Conservation (phyloP, 2,797 vertebrate genomes). For the Lutjanus argentimaculatus region DNA sequence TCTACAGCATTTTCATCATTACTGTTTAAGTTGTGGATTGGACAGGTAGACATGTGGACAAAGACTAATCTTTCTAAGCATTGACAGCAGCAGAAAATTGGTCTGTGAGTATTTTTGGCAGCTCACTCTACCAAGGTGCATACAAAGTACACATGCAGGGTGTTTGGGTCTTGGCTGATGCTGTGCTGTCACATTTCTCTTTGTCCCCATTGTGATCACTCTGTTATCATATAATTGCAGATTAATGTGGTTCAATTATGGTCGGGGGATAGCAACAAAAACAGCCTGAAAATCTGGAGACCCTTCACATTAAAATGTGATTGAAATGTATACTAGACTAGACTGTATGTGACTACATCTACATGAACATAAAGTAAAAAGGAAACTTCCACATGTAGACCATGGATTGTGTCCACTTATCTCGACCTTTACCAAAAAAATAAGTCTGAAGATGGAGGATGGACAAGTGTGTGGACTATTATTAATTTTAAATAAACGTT, state of each 20-base stretch:
- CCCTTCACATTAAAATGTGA: background rate
- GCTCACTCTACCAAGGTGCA: constrained; percentile 24
- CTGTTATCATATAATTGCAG: background rate
- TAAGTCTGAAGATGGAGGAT: no score
- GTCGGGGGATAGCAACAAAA: background rate
- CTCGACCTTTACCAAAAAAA: no score
- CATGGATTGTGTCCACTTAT: no score
- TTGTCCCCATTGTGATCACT: background rate
- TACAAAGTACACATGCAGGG: constrained; percentile 18
- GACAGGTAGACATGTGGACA: constrained; percentile 11
- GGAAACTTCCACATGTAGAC: no score
- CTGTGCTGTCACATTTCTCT: background rate
- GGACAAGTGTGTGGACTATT: no score
- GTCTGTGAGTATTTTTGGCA: constrained; percentile 28
- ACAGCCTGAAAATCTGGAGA: background rate
- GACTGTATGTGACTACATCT: background rate
- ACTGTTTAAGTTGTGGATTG: constrained; percentile 17
- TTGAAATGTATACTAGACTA: background rate
- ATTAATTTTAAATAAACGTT: no score
- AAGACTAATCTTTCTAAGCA: constrained; percentile 39
- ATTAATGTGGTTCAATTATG: constrained; percentile 12
- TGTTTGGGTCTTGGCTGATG: background rate
- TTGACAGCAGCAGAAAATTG: constrained; percentile 23
- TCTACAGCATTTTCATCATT: constrained; percentile 17
- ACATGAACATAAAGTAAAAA: background rate